Base-by-base conservation (phyloP, 1,140 invertebrate genomes). In the Pectinophora gossypiella region DNA sequence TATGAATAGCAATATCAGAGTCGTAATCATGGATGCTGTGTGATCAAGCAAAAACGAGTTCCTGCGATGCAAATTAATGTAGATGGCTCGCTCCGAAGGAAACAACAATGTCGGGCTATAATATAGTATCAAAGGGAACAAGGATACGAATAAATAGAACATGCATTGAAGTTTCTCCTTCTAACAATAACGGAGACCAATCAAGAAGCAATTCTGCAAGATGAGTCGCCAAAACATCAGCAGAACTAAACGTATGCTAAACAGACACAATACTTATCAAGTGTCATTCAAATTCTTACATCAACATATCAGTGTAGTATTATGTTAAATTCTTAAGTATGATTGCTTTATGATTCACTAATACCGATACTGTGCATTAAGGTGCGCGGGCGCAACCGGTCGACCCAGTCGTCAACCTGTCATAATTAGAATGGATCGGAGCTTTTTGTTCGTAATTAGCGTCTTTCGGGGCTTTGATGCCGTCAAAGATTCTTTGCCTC, bases 351-450 rank as follows among this genome's bases (percentile, higher is more conserved):
- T 32, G 27, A 32, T 32, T 32, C 27, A 32, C 27, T n/a, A 9
- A 32, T 32, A n/a, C 27, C 27, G 27, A 40, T 16, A n/a, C 36
- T 15, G 13, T 10, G 42, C 42, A 44, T 44, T 44, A 44, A 44
- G 1, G 10, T 20, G 12, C 7, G 32, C 42, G 44, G 27, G 35
- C 52, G 42, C 9, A 15, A 44, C 42, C 42, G 19, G 22, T 19
- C 23, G 4, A 51, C 44, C 38, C 38, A 54, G 42, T 51, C 20
- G 48, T 53, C 50, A 49, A 58, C 10, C 50, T 59, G 56, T 59
- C 56, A 54, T 59, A 54, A 59, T 54, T 54, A 51, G 51, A 59
- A 50, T n/a, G 27, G 27, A 45, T 40, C 36, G 36, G 15, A 2
- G 13, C 5, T 15, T 40, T 40, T 32, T 32, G 1, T 3, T 32